These are phyloP conservation scores for Doryteuthis pealeii DNA, from an alignment of 1,140 invertebrate species.

Conservation along the genomic window DNA sequence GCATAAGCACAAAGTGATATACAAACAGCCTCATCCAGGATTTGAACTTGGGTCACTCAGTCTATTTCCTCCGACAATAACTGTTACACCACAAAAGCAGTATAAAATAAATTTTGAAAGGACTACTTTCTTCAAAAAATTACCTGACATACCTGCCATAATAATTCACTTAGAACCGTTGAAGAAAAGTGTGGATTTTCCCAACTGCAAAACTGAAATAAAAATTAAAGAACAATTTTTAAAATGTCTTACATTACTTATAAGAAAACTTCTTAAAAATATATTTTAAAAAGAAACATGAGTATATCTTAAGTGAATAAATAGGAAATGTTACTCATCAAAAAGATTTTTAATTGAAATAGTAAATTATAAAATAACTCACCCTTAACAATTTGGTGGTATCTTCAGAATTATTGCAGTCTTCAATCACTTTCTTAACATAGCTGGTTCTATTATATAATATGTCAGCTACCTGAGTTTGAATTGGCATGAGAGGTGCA, in stretches of 20 bases:
- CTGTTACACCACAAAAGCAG: no score
- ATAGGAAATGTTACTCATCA: no score
- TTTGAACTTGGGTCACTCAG: no score
- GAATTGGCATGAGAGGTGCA: conserved; percentile 76
- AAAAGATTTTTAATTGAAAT: no score
- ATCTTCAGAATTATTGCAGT: conserved; percentile 87
- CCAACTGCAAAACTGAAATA: conserved; percentile 86
- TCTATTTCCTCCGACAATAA: no score
- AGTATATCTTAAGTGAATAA: no score
- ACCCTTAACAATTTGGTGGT: conserved; percentile 74
- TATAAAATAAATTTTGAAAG: no score
- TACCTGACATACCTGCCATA: conserved; percentile 68
- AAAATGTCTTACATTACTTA: no score
- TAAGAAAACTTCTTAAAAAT: background rate
- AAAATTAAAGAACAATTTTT: conserved; percentile 4
- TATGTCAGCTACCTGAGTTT: conserved; percentile 76
- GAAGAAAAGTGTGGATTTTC: conserved; percentile 93
- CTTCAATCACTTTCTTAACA: conserved; percentile 94
- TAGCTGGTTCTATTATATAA: conserved; percentile 79
- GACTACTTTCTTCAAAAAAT: background rate
- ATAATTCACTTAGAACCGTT: conserved; percentile 81
- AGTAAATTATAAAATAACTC: conserved; percentile 12
- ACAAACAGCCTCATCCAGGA: no score
- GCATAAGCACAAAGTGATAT: no score
- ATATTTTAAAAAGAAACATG: background rate